phyloP scores from a whole-genome alignment of 2,797 vertebrate species.

The Tamandua tetradactyla region DNA sequence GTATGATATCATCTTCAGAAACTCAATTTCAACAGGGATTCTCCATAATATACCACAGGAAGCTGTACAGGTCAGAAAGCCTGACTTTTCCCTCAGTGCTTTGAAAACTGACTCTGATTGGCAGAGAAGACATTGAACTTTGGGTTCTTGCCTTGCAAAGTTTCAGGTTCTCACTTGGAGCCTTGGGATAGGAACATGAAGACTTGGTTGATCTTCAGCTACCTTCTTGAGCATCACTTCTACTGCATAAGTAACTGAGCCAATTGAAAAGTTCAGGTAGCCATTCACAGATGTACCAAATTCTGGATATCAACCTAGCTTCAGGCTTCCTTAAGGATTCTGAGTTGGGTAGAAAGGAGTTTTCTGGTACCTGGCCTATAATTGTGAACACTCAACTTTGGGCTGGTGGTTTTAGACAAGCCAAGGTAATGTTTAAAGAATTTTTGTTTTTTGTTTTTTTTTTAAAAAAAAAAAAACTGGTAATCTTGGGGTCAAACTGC shows the following conservation, averaged over 20 bases:
- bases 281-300: not conserved
- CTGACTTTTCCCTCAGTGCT: not conserved
- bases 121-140: not conserved
- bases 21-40: not conserved
- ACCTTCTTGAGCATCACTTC: not conserved
- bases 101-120: not conserved
- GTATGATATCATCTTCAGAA: not conserved
- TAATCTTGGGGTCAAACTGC: conserved; percentile 22
- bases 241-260: not conserved
- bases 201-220: not conserved
- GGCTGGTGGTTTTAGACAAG: not conserved
- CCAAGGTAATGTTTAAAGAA: conserved; percentile 56
- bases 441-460: no score
- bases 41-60: not conserved
- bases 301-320: not conserved
- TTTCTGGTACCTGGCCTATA: not conserved
- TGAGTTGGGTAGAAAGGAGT: not conserved
- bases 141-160: not conserved
- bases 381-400: conserved; percentile 47
- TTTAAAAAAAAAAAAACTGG: not conserved
- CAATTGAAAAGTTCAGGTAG: not conserved
- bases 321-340: not conserved
- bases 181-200: not conserved
- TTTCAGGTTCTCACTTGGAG: not conserved
- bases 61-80: not conserved